Percentiles rank a stretch among this genome's conserved stretches.
phyloP scores from a whole-genome alignment of 2,797 vertebrate species.

The Tiaroga cobitis region DNA sequence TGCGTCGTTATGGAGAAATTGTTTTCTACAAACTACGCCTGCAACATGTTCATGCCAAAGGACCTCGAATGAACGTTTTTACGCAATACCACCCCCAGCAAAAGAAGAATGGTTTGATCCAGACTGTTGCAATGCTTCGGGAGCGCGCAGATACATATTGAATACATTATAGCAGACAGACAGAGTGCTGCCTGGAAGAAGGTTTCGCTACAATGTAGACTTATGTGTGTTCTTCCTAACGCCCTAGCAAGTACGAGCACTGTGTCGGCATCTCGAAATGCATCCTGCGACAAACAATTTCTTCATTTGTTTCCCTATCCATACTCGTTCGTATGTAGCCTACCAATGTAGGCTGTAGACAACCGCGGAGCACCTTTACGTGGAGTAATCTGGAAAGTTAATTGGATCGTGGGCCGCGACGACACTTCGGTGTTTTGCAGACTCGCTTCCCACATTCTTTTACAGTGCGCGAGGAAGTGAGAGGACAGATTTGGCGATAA shows the following conservation, averaged over 20 bases:
- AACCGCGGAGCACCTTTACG: constrained; percentile 61
- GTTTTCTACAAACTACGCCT: neutral
- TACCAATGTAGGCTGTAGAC: constrained; percentile 57
- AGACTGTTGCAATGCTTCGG: constrained; percentile 74
- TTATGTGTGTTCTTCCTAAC: neutral
- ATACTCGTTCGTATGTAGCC: constrained; percentile 46
- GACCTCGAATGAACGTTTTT: neutral
- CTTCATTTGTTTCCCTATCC: constrained; percentile 41
- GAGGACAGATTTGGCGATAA: constrained; percentile 53
- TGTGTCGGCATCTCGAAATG: constrained; percentile 50
- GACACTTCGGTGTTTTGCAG: neutral
- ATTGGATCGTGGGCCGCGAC: constrained; percentile 31
- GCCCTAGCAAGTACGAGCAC: neutral
- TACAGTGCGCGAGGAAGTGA: constrained; percentile 12
- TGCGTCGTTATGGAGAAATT: neutral
- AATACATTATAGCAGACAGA: constrained; percentile 52
- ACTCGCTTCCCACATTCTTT: constrained; percentile 20
- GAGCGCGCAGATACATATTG: constrained; percentile 60
- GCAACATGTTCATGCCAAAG: neutral
- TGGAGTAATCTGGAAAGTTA: constrained; percentile 65
- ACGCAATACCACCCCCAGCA: constrained; percentile 5
- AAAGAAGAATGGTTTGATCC: constrained; percentile 66
- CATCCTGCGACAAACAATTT: neutral
- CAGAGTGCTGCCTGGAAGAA: neutral
- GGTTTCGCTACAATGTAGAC: constrained; percentile 11